phyloP scores from a whole-genome alignment of 53 echinoderm and acorn worm species.

The Crossaster papposus region DNA sequence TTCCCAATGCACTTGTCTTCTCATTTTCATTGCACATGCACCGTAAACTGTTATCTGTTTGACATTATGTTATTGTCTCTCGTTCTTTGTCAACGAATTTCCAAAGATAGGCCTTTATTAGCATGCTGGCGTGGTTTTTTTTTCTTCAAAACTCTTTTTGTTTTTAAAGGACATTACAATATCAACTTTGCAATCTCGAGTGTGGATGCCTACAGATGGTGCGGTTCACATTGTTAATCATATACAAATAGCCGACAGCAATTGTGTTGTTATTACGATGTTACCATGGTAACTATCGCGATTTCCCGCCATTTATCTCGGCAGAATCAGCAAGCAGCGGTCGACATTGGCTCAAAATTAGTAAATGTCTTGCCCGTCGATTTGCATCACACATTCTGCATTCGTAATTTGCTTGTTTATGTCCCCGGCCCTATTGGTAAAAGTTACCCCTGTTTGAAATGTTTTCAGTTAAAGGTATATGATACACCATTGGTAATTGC shows the following conservation, averaged over 20 bases:
- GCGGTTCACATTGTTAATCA: background rate
- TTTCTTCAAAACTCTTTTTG: too few species aligned
- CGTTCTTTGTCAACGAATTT: too few species aligned
- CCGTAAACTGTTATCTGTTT: too few species aligned
- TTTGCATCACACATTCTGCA: background rate
- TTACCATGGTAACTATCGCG: slow-evolving; percentile 7
- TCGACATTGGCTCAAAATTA: background rate
- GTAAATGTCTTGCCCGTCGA: background rate
- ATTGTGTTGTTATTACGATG: background rate
- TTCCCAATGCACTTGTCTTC: too few species aligned
- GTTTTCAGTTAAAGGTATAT: too few species aligned
- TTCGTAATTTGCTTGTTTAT: background rate
- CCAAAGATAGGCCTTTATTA: too few species aligned
- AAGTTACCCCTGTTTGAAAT: background rate
- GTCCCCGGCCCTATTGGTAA: background rate
- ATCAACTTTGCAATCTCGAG: background rate
- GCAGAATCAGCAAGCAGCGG: background rate
- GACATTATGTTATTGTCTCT: too few species aligned
- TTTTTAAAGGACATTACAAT: background rate
- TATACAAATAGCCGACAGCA: background rate
- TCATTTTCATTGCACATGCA: too few species aligned
- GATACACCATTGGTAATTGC: too few species aligned
- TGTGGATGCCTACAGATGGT: background rate
- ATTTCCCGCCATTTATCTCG: slow-evolving; percentile 12
- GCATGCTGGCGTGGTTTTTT: too few species aligned